Percentiles rank a stretch among this genome's conserved stretches.
Evolutionary conservation across 2,888 invertebrate species (phyloP).

Genomic region (Sarcophaga variegata): DNA sequence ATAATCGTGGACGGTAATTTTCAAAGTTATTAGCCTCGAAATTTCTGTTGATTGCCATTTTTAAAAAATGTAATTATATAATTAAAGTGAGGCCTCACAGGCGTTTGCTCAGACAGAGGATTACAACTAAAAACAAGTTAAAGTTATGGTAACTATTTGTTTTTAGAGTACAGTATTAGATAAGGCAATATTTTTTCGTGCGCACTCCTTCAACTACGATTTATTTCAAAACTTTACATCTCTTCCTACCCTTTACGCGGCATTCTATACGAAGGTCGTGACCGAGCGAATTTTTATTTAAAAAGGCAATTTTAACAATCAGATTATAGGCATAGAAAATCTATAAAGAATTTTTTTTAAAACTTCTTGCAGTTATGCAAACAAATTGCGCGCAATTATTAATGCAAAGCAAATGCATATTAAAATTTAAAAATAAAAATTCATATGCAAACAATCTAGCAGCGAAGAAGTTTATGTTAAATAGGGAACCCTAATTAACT

Average conservation of each 20-base stretch:
- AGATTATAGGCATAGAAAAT: background rate
- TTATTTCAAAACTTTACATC: slow-evolving; percentile 41
- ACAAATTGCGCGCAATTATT: slow-evolving; percentile 51
- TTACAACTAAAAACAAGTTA: no score
- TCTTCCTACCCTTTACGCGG: slow-evolving; percentile 17
- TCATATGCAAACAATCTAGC: slow-evolving; percentile 53
- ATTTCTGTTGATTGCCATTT: no score
- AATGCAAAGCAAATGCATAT: slow-evolving; percentile 48
- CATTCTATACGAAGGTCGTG: slow-evolving; percentile 30
- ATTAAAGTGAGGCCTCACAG: no score
- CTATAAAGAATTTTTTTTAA: background rate
- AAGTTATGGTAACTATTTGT: no score
- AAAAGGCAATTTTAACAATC: no score
- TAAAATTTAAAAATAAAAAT: slow-evolving; percentile 52
- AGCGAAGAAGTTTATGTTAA: slow-evolving; percentile 50
- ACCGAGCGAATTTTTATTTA: slow-evolving; percentile 30
- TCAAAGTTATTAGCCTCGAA: no score
- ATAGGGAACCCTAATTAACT: slow-evolving; percentile 74
- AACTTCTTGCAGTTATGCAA: slow-evolving; percentile 65
- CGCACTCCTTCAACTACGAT: no score
- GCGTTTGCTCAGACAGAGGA: no score
- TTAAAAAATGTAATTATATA: no score
- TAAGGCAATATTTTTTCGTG: no score
- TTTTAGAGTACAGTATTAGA: no score
- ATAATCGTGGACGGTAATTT: no score